These are phyloP conservation scores for Drosophila melanosoma DNA, from an alignment of 2,888 invertebrate species.

Conservation along the genomic window DNA sequence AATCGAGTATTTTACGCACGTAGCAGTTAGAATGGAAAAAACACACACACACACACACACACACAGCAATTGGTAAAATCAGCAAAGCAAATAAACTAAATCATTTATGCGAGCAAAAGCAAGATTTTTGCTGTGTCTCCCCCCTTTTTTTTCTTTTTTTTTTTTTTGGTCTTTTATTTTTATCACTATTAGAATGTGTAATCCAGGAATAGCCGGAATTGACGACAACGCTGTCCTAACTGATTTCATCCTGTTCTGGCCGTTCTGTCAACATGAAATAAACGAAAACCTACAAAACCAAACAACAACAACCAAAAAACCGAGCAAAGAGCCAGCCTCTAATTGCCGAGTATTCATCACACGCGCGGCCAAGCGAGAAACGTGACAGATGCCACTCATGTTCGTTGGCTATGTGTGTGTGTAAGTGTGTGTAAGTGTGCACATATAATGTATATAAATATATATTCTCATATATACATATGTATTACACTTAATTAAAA, in stretches of 20 bases:
- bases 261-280: conserved; percentile 71
- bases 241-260: conserved; percentile 68
- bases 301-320: not conserved
- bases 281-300: conserved; percentile 23
- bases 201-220: conserved; percentile 60
- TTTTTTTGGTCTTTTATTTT: not conserved
- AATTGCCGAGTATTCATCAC: conserved; percentile 81
- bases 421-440: conserved; percentile 15
- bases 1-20: conserved; percentile 64
- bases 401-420: conserved; percentile 9
- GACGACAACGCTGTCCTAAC: conserved; percentile 71
- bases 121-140: conserved; percentile 14
- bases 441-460: conserved; percentile 1
- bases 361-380: conserved; percentile 74
- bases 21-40: conserved; percentile 36
- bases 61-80: conserved; percentile 59
- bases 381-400: conserved; percentile 72
- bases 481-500: conserved; percentile 52
- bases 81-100: conserved; percentile 78
- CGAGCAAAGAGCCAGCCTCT: conserved; percentile 50
- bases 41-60: conserved; percentile 17
- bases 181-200: conserved; percentile 41
- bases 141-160: not conserved
- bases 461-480: not conserved
- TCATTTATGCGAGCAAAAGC: conserved; percentile 61